These are phyloP conservation scores for Uloborus diversus DNA, from an alignment of 1,140 invertebrate genomes.

Conservation along the genomic window DNA sequence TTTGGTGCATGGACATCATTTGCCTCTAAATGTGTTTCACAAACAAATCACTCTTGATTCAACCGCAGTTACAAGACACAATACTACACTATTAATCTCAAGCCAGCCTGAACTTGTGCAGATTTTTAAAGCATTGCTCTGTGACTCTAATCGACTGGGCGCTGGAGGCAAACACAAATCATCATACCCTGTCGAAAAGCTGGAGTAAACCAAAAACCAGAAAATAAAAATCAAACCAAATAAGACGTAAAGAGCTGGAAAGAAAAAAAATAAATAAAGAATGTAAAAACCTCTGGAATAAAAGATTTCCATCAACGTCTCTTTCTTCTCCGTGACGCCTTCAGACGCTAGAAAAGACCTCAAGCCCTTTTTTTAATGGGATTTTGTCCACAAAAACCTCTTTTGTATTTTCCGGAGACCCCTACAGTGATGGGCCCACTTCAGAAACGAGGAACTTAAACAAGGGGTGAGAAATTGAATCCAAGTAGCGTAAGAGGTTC, in stretches of 20 bases:
- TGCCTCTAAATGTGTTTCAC: too few species aligned
- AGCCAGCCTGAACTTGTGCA: too few species aligned
- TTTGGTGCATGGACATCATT: too few species aligned
- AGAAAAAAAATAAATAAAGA: constrained; percentile 2
- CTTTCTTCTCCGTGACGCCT: constrained; percentile 8
- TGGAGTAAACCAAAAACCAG: too few species aligned
- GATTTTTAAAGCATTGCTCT: too few species aligned
- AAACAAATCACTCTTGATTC: too few species aligned
- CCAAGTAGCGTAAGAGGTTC: not conserved
- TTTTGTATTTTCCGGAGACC: constrained; percentile 8
- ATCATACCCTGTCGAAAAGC: not conserved
- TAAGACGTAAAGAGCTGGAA: not conserved
- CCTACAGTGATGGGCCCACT: constrained; percentile 2
- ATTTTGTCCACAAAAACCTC: constrained; percentile 31
- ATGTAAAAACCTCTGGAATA: not conserved
- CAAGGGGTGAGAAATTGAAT: constrained; percentile 36
- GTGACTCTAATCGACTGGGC: not conserved
- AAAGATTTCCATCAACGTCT: constrained; percentile 19
- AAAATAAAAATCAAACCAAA: not conserved
- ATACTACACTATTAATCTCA: too few species aligned
- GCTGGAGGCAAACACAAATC: not conserved
- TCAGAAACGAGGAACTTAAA: constrained; percentile 28
- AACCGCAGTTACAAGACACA: too few species aligned
- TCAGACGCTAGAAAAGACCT: constrained; percentile 10
- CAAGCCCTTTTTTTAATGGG: constrained; percentile 30